These are phyloP conservation scores for Hydrophis major DNA, from an alignment of 2,797 vertebrate species.

Conservation along the genomic window DNA sequence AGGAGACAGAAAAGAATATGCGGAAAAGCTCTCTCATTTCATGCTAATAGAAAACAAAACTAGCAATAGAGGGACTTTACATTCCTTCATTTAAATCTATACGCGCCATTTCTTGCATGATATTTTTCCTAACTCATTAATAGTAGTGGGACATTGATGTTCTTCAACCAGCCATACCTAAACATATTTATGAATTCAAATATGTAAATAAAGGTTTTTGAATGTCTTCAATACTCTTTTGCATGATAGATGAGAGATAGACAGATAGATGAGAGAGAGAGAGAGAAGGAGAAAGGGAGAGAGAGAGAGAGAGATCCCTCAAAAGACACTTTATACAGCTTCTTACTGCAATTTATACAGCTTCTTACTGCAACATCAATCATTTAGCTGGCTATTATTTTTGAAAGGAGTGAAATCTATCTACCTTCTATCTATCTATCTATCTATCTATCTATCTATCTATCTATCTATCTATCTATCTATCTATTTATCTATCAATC, in stretches of 20 bases:
- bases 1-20: neutral
- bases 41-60: neutral
- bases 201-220: neutral
- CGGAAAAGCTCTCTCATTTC: neutral
- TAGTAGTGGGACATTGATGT: constrained; percentile 1
- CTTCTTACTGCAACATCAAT: neutral
- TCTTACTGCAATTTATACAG: neutral
- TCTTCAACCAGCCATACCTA: neutral
- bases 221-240: constrained; percentile 2
- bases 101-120: neutral
- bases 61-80: neutral
- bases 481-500: no score
- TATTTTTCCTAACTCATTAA: neutral
- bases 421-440: no score
- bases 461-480: no score
- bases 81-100: neutral
- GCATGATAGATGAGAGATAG: neutral
- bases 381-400: neutral
- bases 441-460: no score
- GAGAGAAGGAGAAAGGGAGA: no score
- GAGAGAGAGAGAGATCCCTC: no score
- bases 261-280: no score
- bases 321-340: neutral
- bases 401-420: neutral
- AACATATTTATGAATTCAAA: neutral